Base-by-base conservation (phyloP, 2,113 vertebrate genomes). In the Cyphotilapia sp. region DNA sequence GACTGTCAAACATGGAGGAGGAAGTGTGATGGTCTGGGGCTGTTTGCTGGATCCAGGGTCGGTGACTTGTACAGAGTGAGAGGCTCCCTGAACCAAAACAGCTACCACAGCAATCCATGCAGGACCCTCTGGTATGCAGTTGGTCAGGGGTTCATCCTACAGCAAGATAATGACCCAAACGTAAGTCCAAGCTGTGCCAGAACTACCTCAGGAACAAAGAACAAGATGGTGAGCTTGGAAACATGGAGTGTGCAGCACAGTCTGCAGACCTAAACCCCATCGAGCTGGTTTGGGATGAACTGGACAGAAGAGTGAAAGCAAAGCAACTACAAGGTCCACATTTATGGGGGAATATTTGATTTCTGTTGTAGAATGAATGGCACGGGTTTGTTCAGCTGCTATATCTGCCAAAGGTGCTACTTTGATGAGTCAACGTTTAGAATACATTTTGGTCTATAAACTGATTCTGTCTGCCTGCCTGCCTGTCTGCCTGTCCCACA, bases 391-490 rank as follows among this genome's bases (percentile, higher is more conserved):
- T 33, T 61, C 57, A 61, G 57, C 57, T 19, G 57, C 5, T 29
- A 7, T 14, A 31, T 1, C 29, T 61, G 57, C 8, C 29, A 61
- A 24, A 56, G 54, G n/a, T 4, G n/a, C 51, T 22, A 22, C 9
- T 53, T 11, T 6, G 19, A 12, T 24, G 22, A 56, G 53, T 56
- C 51, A 54, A 12, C 22, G n/a, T 2, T 56, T n/a, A 3, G 9
- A 53, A 53, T 7, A 56, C n/a, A 54, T 11, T 56, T 56, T 24
- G 0, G 6, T 56, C n/a, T 54, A 24, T 2, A 4, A 56, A 22
- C 2, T 22, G 22, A 22, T 9, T 0, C 35, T 10, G 4, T 0
- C 47, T 49, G 7, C 0, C 14, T 17, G 14, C 0, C 53, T 22
- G 9, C 0, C 49, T 5, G 9, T 0, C 45, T 7, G 6, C 0